Percentiles rank a stretch among this genome's conserved stretches.
Evolutionary conservation across 2,797 vertebrate genomes (phyloP).

Genomic region (Brachyrhaphis roseni): DNA sequence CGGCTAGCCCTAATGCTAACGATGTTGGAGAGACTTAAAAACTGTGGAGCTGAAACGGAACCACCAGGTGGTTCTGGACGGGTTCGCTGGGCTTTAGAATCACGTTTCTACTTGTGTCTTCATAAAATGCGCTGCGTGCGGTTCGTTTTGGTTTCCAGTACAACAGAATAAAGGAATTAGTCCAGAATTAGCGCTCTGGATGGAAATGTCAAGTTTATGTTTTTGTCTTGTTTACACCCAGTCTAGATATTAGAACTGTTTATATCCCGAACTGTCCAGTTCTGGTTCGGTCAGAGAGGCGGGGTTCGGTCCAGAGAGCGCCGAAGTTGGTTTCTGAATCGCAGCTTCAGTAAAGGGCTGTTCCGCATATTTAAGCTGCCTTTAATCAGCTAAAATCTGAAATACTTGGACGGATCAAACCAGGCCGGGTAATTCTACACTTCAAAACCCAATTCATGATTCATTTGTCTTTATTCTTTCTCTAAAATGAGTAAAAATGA

Average conservation of each 20-base stretch:
- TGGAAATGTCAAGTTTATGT: conserved; percentile 10
- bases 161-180: conserved; percentile 23
- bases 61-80: not conserved
- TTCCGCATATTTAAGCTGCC: not conserved
- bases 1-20: conserved; percentile 57
- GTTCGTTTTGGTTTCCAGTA: not conserved
- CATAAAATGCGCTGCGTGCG: not conserved
- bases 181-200: conserved; percentile 42
- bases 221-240: not conserved
- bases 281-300: not conserved
- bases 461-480: not conserved
- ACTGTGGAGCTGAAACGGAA: not conserved
- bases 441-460: not conserved
- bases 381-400: not conserved
- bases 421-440: not conserved
- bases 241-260: not conserved
- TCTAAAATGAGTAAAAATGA: no score
- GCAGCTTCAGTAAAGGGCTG: not conserved
- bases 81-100: not conserved
- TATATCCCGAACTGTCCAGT: not conserved
- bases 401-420: not conserved
- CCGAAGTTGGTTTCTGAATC: not conserved
- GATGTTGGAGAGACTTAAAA: conserved; percentile 31
- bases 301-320: not conserved
- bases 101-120: not conserved